Evolutionary conservation across 1,140 invertebrate genomes (phyloP), one percentile per base, ranked within the genome.

Genomic region (Drosophila serrata): DNA sequence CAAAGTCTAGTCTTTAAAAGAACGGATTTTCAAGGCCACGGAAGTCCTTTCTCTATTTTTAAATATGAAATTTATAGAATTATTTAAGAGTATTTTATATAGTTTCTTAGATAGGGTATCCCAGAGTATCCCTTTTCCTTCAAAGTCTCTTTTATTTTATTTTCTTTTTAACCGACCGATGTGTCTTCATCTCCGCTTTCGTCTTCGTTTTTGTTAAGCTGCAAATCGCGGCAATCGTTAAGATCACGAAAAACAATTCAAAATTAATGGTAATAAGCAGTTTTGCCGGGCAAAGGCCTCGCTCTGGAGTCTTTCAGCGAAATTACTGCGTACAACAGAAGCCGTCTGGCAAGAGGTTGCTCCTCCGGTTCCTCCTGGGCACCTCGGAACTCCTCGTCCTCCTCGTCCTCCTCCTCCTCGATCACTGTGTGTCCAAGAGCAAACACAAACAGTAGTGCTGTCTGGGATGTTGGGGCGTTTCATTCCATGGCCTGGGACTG

Each of bases 211-310:
- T 82, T 90, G 78, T 85, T 85, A 90, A 90, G 86, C 85, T 90
- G 85, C 86, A 90, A 90, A 90, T 90, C 85, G 85, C 85, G 86
- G 86, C 82, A 90, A 92, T 92, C 91, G 91, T 92, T 92, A 92
- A 91, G 88, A 92, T 92, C 91, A 92, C 88, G 91, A 92, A 92
- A 91, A 92, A 90, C 90, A 92, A 87, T 91, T 92, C 88, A 92
- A 92, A 92, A 92, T 92, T 92, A 91, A 92, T 92, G 91, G 86
- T 92, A 92, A 92, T 92, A 92, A 92, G 85, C 91, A 92, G 91
- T 92, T 92, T 92, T 64, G 77, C 69, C 72, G 4, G n/a, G 57
- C 40, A 17, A 64, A 46, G 37, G 75, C 55, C 60, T 59, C 49
- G 37, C 63, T 22, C 17, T 55, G 27, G 35, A 53, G 68, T 74